These are phyloP conservation scores for Plutella xylostella DNA, from an alignment of 2,888 invertebrate species.

Conservation along the genomic window DNA sequence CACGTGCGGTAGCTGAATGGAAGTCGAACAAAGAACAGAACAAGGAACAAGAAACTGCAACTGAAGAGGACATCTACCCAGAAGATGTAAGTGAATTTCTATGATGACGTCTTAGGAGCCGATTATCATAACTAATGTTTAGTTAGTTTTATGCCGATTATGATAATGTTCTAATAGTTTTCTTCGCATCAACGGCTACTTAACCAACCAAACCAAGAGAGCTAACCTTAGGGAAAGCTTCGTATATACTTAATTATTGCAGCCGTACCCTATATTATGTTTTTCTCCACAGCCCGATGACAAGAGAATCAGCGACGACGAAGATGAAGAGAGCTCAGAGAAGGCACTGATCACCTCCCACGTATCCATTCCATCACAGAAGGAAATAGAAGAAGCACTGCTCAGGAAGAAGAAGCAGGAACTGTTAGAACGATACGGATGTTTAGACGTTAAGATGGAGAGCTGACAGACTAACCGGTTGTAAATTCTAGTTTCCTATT, in stretches of 20 bases:
- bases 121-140: too few species aligned
- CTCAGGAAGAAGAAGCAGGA: constrained; percentile 92
- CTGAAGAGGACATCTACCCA: constrained; percentile 80
- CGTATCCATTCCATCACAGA: constrained; percentile 78
- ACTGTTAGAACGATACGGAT: constrained; percentile 85
- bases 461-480: too few species aligned
- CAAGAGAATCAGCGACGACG: constrained; percentile 43
- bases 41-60: constrained; percentile 70
- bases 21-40: constrained; percentile 70
- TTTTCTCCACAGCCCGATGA: constrained; percentile 43
- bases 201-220: too few species aligned
- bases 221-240: too few species aligned
- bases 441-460: constrained; percentile 57
- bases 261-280: too few species aligned
- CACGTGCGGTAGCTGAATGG: constrained; percentile 78
- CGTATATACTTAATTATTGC: too few species aligned
- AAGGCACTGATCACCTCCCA: constrained; percentile 1
- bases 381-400: constrained; percentile 93
- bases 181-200: too few species aligned
- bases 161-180: too few species aligned
- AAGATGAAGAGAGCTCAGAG: constrained; percentile 15
- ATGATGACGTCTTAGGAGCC: too few species aligned
- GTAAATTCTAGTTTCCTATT: too few species aligned
- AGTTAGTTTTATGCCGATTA: too few species aligned
- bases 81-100: constrained; percentile 61